Evolutionary conservation across 2,888 invertebrate species (phyloP).

Genomic region (Boloria selene): DNA sequence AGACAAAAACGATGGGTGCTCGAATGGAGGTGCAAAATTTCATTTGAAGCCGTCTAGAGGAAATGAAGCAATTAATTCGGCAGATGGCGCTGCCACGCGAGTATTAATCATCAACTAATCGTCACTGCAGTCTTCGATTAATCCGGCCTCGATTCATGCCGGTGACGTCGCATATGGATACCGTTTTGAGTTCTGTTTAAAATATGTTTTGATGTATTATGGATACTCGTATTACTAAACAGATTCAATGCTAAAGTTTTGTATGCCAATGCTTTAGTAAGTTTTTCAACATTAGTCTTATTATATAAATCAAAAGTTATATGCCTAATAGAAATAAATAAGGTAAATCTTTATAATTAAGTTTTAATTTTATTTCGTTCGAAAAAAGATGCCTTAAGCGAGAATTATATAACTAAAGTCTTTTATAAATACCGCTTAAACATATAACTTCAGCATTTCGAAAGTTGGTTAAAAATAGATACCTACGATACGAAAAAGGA

Average conservation of each 20-base stretch:
- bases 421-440: too few relatives aligned
- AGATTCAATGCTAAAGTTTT: too few relatives aligned
- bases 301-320: too few relatives aligned
- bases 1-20: constrained; percentile 70
- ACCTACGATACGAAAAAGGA: constrained; percentile 40
- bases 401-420: too few relatives aligned
- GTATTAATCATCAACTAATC: constrained; percentile 82
- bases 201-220: not conserved
- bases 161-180: constrained; percentile 41
- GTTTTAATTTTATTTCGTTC: too few relatives aligned
- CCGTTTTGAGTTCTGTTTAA: constrained; percentile 9
- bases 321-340: too few relatives aligned
- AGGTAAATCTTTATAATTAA: too few relatives aligned
- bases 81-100: constrained; percentile 80
- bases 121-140: constrained; percentile 82
- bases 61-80: constrained; percentile 82
- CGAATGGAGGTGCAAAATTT: constrained; percentile 57
- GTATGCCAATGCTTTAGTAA: too few relatives aligned
- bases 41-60: constrained; percentile 78
- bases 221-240: too few relatives aligned
- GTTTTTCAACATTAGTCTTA: too few relatives aligned
- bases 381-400: too few relatives aligned
- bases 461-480: constrained; percentile 53
- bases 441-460: too few relatives aligned
- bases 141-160: constrained; percentile 61